A percentile compares a stretch with the other conserved stretches of the same genome.
phyloP scores from a whole-genome alignment of 2,888 invertebrate species.

The Eupelmus urozonus region DNA sequence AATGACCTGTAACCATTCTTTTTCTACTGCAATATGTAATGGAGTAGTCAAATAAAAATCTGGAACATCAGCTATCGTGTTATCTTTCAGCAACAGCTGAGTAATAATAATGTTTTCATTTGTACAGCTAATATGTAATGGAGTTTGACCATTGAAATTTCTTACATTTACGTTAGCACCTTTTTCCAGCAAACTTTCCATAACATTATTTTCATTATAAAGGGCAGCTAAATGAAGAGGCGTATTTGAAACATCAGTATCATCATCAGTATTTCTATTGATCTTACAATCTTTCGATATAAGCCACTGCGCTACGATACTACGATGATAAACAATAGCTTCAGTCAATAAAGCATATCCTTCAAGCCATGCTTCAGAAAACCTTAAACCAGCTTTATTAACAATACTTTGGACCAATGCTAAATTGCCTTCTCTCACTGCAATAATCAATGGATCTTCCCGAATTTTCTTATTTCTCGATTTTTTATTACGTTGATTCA shows the following conservation, averaged over 20 bases:
- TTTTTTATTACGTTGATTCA: too few relatives aligned
- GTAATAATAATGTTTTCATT: slow-evolving; percentile 19
- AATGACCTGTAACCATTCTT: slow-evolving; percentile 13
- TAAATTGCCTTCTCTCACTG: slow-evolving; percentile 28
- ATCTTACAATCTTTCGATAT: slow-evolving; percentile 36
- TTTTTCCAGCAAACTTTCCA: slow-evolving; percentile 11
- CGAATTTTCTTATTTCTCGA: not conserved
- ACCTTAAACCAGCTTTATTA: slow-evolving; percentile 15
- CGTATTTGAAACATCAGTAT: not conserved
- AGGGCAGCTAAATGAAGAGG: slow-evolving; percentile 45
- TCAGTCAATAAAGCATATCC: slow-evolving; percentile 29
- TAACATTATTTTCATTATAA: slow-evolving; percentile 1
- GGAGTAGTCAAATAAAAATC: slow-evolving; percentile 28
- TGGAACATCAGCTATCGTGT: slow-evolving; percentile 8
- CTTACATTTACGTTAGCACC: slow-evolving; percentile 30
- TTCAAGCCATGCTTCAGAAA: slow-evolving; percentile 20
- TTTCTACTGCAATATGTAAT: slow-evolving; percentile 45
- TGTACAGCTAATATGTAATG: slow-evolving; percentile 34
- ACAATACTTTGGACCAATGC: slow-evolving; percentile 20
- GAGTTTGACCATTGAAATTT: slow-evolving; percentile 36
- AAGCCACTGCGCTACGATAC: slow-evolving; percentile 37
- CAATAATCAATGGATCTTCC: slow-evolving; percentile 16
- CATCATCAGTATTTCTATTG: slow-evolving; percentile 4
- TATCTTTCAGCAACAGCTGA: slow-evolving; percentile 18
- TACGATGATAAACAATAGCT: slow-evolving; percentile 17